Base-by-base conservation (phyloP, 1,140 invertebrate species). In the Galleria mellonella region DNA sequence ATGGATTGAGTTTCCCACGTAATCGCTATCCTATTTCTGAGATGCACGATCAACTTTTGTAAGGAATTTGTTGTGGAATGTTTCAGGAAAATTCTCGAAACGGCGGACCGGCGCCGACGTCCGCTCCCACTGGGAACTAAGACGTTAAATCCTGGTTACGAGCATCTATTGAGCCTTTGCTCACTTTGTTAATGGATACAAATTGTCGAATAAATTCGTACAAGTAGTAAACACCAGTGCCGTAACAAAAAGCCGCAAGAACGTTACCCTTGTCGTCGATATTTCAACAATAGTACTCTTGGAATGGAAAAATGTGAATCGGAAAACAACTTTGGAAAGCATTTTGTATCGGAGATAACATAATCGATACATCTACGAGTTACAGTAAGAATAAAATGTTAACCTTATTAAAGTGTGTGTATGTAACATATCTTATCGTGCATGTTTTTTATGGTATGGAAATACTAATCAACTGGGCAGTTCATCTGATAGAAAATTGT, bases 121-220 rank as follows among this genome's bases (percentile, higher is more conserved):
- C 66, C 60, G 53, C 61, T 69, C 57, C 61, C 61, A 49, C 43
- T 47, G 54, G 62, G 56, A 72, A 81, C 67, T 73, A 70, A 81
- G 76, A 78, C 72, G 67, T 83, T 81, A 77, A 79, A 78, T 74
- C 76, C 66, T 69, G 57, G 72, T 71, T 74, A 74, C 72, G 64
- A 72, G 63, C 64, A 65, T 67, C 69, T 70, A 83, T 69, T 69
- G 69, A 79, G 68, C 67, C 64, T 69, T 69, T 58, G 43, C 60
- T 57, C 64, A 71, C 56, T 69, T 69, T 60, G 60, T 63, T 75
- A 79, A 77, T 82, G 69, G 65, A 73, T 70, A 77, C 64, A 72
- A 75, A 77, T 75, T 73, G 70, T 61, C 44, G 47, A 62, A 58
- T 71, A 59, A 74, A 75, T 71, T 68, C 55, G 43, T 50, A 46